These are phyloP conservation scores for Sardinella longiceps DNA, from an alignment of 2,797 vertebrate species.

Conservation along the genomic window DNA sequence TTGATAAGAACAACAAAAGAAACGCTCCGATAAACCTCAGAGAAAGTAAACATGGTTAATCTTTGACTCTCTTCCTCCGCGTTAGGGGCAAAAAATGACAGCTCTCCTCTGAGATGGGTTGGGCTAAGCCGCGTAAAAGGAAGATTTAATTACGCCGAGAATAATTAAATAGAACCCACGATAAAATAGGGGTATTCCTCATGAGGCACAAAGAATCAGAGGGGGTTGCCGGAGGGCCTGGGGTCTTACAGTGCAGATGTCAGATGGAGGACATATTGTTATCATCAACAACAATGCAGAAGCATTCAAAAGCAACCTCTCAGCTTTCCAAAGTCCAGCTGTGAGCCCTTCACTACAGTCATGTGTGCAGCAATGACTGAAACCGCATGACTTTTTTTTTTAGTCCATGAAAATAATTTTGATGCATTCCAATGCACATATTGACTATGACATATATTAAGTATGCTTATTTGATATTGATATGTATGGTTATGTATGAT, in stretches of 20 bases:
- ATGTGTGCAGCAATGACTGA: background rate
- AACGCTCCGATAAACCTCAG: background rate
- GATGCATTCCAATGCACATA: background rate
- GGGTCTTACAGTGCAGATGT: background rate
- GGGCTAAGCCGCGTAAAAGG: background rate
- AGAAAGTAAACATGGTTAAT: background rate
- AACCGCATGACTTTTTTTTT: background rate
- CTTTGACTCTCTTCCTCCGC: background rate
- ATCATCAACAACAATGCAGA: background rate
- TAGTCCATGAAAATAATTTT: background rate
- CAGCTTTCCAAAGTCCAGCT: background rate
- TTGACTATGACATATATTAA: background rate
- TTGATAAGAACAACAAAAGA: slow-evolving; percentile 6
- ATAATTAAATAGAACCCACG: background rate
- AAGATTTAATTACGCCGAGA: background rate
- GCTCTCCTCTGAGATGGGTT: background rate
- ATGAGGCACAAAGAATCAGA: background rate
- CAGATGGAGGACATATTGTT: background rate
- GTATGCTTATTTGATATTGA: background rate
- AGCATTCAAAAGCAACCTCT: background rate
- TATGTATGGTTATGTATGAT: no score
- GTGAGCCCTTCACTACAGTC: background rate
- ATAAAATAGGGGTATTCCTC: slow-evolving; percentile 1
- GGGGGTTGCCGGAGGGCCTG: background rate
- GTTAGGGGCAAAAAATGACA: background rate